A percentile compares a stretch with the other conserved stretches of the same genome.
phyloP scores from a whole-genome alignment of 1,140 invertebrate species.

The Drosophila ficusphila region DNA sequence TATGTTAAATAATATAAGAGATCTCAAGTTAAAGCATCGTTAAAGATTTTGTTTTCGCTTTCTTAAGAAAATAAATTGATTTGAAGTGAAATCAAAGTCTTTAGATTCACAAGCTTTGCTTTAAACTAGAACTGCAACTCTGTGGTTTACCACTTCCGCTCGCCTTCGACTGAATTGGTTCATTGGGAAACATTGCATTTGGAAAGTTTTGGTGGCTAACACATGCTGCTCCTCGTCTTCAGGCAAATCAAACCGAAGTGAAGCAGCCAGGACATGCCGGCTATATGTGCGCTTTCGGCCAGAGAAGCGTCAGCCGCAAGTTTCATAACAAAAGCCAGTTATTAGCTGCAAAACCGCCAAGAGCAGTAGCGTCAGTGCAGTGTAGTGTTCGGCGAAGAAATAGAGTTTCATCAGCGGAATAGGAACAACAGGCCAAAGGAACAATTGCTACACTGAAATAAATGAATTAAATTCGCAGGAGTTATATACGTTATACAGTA shows the following conservation, averaged over 20 bases:
- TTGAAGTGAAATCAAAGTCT: no score
- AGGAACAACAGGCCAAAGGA: slow-evolving; percentile 19
- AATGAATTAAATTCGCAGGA: not conserved
- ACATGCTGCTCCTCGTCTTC: not conserved
- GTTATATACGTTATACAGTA: no score
- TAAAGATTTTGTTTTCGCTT: no score
- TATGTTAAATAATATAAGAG: no score
- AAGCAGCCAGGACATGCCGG: not conserved
- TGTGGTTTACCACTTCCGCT: slow-evolving; percentile 10
- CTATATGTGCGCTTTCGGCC: not conserved
- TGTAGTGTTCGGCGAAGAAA: slow-evolving; percentile 7
- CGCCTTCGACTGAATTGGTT: not conserved
- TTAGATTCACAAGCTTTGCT: not conserved
- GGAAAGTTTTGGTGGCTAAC: slow-evolving; percentile 2
- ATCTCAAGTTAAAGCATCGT: no score
- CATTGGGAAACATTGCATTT: slow-evolving; percentile 1
- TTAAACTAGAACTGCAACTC: slow-evolving; percentile 4
- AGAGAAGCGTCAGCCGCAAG: slow-evolving; percentile 30
- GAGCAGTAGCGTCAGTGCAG: slow-evolving; percentile 30
- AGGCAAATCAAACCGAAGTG: slow-evolving; percentile 6
- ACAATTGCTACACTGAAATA: slow-evolving; percentile 17
- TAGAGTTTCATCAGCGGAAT: slow-evolving; percentile 13
- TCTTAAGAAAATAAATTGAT: not conserved
- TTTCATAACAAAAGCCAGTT: slow-evolving; percentile 60
- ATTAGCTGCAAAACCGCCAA: slow-evolving; percentile 55